phyloP scores from a whole-genome alignment of 2,797 vertebrate genomes.

The Falco concolor region DNA sequence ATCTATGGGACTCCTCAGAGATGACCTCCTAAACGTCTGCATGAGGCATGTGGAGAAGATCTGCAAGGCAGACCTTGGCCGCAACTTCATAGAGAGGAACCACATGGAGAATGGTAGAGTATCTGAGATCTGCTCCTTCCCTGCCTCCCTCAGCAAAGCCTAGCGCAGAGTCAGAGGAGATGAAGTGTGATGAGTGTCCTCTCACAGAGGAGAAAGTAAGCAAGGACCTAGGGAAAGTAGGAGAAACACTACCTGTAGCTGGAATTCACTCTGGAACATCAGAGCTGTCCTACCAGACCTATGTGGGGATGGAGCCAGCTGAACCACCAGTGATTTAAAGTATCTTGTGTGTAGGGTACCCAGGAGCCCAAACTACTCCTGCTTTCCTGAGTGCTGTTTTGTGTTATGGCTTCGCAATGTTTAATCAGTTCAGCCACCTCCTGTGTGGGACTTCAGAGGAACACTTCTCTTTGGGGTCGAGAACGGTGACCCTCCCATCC shows the following conservation, averaged over 20 bases:
- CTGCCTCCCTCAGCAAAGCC: not conserved
- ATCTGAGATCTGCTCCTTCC: not conserved
- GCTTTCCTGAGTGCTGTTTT: not conserved
- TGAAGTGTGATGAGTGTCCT: not conserved
- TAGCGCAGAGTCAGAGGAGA: not conserved
- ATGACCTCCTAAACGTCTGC: slow-evolving; percentile 74
- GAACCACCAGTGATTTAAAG: not conserved
- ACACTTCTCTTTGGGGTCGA: not conserved
- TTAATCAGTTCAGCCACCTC: not conserved
- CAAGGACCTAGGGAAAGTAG: not conserved
- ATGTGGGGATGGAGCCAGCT: not conserved
- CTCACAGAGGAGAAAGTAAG: not conserved
- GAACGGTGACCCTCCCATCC: not conserved
- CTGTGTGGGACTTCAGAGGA: not conserved
- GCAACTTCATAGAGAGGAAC: slow-evolving; percentile 78
- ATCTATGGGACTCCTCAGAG: slow-evolving; percentile 72
- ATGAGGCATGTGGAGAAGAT: slow-evolving; percentile 79
- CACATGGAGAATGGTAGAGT: slow-evolving; percentile 76
- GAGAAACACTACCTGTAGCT: not conserved
- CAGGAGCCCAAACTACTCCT: not conserved
- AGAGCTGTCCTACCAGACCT: not conserved
- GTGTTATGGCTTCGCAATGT: rapidly evolving
- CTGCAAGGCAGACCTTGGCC: slow-evolving; percentile 75
- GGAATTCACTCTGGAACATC: not conserved
- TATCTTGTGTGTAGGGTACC: rapidly evolving